Base-by-base conservation (phyloP, 2,797 vertebrate genomes). In the Antrozous pallidus region DNA sequence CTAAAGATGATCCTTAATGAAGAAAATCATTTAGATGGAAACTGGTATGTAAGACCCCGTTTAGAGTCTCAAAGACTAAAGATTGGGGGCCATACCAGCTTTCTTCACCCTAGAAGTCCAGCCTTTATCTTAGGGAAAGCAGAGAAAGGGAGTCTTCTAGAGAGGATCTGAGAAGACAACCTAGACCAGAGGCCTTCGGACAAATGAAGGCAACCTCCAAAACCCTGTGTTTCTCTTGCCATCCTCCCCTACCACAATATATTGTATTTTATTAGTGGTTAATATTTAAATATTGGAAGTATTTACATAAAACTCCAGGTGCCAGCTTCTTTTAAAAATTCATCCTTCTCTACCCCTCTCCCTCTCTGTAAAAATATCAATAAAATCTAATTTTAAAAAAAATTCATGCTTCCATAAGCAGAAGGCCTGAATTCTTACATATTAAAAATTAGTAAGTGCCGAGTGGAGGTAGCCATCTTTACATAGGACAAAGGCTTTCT, bases 1-100 rank as follows among this genome's bases (percentile, higher is more conserved):
- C 94, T 45, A 70, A 33, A 24, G 65, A 90, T 82, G 94, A 93
- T 75, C 82, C 58, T 74, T 92, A 97, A 96, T 71, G 79, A 94
- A 96, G 86, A 79, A 54, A 92, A 89, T 93, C 79, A 85, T 67
- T 89, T 33, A 8, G 49, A 82, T 92, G 63, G 80, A 40, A 47
- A 79, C 73, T 31, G 11, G 16, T 74, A 94, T 65, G 54, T 83
- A 36, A 92, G 56, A 92, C 84, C 38, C 38, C 8, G 31, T 51
- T 80, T 49, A 10, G 13, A 11, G 73, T 18, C 7, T 84, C 84
- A 70, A 84, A 24, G 54, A 42, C 65, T 85, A 38, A 13, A 63
- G 22, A 31, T 36, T 13, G 0, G 36, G 12, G 14, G 47, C 81
- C 36, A 54, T 6, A 38, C 5, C 20, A 65, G 8, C 38, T 33